Conservation (phyloP, 2,888 invertebrate genomes). For the Gibbula magus region DNA sequence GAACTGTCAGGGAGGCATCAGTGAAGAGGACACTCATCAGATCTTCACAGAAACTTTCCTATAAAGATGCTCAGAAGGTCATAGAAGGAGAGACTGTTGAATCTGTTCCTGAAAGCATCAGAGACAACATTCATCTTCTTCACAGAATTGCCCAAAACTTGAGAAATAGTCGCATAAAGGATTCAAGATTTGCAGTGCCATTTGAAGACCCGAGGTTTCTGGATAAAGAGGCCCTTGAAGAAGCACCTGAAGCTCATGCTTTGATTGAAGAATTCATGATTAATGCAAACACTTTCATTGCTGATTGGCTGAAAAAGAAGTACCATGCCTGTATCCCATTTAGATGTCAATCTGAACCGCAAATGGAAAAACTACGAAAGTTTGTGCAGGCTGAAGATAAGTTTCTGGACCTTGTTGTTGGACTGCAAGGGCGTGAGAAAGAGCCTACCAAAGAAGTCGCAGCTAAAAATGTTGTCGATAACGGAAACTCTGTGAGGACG, state of each 20-base stretch:
- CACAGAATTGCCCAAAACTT: constrained; percentile 34
- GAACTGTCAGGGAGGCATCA: constrained; percentile 29
- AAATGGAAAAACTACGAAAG: constrained; percentile 22
- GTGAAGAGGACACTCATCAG: too few species aligned
- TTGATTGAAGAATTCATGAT: too few species aligned
- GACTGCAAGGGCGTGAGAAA: not conserved
- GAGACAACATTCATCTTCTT: constrained; percentile 31
- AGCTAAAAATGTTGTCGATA: constrained; percentile 33
- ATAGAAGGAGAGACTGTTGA: too few species aligned
- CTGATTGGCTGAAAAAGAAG: constrained; percentile 24
- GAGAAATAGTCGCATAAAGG: too few species aligned
- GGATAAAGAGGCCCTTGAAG: too few species aligned
- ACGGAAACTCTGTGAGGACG: constrained; percentile 25
- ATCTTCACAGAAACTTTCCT: too few species aligned
- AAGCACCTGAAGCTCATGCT: too few species aligned
- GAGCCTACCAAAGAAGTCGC: not conserved
- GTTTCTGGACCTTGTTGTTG: constrained; percentile 21
- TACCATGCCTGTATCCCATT: constrained; percentile 37
- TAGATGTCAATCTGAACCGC: constrained; percentile 42
- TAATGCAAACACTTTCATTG: too few species aligned
- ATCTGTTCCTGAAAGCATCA: constrained; percentile 27
- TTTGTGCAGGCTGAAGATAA: constrained; percentile 38
- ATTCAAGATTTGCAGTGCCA: constrained; percentile 36
- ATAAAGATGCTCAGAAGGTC: too few species aligned
- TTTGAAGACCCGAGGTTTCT: constrained; percentile 31